Conservation (phyloP, 2,797 vertebrate genomes). For the Onychomys leucogaster region DNA sequence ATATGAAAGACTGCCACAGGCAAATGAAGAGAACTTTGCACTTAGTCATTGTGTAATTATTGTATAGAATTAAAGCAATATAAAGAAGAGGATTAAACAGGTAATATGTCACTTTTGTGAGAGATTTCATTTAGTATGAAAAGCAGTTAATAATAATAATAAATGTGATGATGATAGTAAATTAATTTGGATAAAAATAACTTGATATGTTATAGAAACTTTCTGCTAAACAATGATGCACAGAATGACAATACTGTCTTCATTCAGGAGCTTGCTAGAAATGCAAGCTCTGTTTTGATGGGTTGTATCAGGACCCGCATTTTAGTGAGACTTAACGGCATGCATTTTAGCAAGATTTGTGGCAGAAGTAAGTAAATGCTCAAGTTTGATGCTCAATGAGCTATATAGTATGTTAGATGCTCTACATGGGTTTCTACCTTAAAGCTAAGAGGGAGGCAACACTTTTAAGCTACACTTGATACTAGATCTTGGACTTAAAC, state of each 20-base stretch:
- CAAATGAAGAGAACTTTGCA: neutral
- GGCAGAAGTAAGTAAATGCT: neutral
- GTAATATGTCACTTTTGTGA: neutral
- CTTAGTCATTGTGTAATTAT: slow-evolving; percentile 31
- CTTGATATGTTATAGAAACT: neutral
- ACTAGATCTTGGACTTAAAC: slow-evolving; percentile 15
- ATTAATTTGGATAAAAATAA: slow-evolving; percentile 11
- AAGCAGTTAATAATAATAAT: neutral
- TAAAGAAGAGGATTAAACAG: neutral
- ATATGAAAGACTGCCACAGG: neutral
- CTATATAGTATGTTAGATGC: neutral
- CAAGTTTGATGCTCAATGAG: neutral
- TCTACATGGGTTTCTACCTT: neutral
- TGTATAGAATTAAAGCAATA: neutral
- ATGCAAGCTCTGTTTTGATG: neutral
- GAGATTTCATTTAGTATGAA: neutral
- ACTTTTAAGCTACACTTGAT: neutral
- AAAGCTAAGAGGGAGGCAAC: neutral
- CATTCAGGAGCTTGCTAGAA: neutral
- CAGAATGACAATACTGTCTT: neutral
- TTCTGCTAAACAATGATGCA: neutral
- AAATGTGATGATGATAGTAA: neutral
- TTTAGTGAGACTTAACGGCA: neutral
- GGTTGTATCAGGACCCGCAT: neutral
- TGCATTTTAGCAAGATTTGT: neutral